These are phyloP conservation scores for Drosophila auraria DNA, from an alignment of 1,140 invertebrate genomes.

Conservation along the genomic window DNA sequence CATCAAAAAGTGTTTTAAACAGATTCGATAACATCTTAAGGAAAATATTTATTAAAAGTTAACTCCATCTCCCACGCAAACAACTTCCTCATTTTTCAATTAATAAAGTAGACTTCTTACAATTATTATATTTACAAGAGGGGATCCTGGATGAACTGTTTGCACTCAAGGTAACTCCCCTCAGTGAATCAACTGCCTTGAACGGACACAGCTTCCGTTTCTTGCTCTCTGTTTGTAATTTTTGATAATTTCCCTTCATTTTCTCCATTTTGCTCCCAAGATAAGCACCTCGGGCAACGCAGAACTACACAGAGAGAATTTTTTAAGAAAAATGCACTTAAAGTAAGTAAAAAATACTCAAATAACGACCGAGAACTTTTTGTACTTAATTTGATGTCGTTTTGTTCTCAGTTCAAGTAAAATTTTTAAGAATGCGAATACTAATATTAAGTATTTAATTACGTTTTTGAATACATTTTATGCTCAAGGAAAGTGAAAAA, in stretches of 20 bases:
- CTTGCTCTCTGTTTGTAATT: slow-evolving; percentile 8
- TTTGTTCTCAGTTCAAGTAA: too few relatives aligned
- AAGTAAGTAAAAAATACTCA: too few relatives aligned
- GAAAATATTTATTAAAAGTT: too few relatives aligned
- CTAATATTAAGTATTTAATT: too few relatives aligned
- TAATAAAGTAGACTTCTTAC: not conserved
- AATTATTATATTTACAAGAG: not conserved
- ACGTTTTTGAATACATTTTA: too few relatives aligned
- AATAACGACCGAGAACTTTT: too few relatives aligned
- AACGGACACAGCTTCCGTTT: slow-evolving; percentile 8
- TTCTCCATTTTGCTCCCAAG: not conserved
- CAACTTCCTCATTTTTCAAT: not conserved
- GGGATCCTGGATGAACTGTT: not conserved
- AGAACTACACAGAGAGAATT: too few relatives aligned
- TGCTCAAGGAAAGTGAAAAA: too few relatives aligned
- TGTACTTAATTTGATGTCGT: too few relatives aligned
- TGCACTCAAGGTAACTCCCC: not conserved
- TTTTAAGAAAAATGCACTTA: too few relatives aligned
- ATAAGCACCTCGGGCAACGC: slow-evolving; percentile 5
- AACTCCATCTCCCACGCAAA: not conserved
- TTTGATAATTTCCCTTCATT: slow-evolving; percentile 24
- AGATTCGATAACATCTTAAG: not conserved
- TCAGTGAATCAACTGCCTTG: not conserved
- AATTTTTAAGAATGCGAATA: too few relatives aligned
- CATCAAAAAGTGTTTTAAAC: not conserved